Conservation (phyloP, 92 coral and sea anemone genomes). For the Phenganax marumi region DNA sequence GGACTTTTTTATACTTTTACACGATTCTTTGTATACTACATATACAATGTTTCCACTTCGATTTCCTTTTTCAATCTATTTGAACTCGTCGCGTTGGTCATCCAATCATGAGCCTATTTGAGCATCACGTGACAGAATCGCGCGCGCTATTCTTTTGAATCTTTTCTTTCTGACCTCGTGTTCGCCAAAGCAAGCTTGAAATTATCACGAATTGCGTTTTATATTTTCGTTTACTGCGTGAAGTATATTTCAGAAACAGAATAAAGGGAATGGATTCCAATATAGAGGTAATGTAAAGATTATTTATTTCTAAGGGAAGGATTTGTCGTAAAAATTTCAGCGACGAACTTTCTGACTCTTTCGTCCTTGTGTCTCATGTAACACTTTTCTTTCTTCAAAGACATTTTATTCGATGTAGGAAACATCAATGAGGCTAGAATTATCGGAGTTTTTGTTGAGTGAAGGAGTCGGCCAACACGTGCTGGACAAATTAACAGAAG, state of each 20-base stretch:
- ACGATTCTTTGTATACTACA: neutral
- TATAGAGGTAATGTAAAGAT: conserved; percentile 10
- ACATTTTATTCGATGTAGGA: conserved; percentile 21
- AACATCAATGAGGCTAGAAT: conserved; percentile 25
- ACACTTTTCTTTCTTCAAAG: conserved; percentile 10
- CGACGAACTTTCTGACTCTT: neutral
- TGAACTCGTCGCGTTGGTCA: too few relatives aligned
- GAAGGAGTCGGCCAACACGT: conserved; percentile 30
- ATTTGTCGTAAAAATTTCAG: conserved; percentile 10
- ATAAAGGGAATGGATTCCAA: conserved; percentile 20
- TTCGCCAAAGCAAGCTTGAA: neutral
- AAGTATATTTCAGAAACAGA: conserved; percentile 1
- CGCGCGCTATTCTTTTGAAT: neutral
- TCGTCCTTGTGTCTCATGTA: neutral
- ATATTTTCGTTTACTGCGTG: neutral
- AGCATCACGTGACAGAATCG: conserved; percentile 5
- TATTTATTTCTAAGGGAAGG: conserved; percentile 12
- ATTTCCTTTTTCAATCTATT: too few relatives aligned
- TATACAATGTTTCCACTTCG: neutral
- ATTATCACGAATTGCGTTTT: neutral
- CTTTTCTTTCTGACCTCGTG: conserved; percentile 21
- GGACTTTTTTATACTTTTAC: conserved; percentile 7
- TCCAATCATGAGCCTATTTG: conserved; percentile 27
- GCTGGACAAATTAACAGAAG: conserved; percentile 21
- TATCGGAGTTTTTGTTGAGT: conserved; percentile 24